phyloP scores from a whole-genome alignment of 2,797 vertebrate species.

The Bucorvus abyssinicus region DNA sequence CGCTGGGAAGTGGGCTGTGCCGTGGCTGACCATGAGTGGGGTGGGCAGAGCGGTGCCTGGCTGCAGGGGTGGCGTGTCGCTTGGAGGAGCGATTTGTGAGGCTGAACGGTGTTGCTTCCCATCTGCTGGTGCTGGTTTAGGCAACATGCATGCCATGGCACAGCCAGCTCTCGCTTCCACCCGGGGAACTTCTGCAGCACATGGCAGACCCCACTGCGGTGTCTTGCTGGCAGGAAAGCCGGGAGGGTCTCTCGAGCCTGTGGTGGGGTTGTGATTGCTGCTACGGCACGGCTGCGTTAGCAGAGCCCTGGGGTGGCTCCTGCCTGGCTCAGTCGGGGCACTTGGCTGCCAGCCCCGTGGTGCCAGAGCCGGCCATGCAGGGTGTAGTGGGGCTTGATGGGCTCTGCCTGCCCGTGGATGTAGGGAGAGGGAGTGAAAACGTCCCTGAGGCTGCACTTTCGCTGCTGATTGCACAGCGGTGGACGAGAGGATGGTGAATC shows the following conservation, averaged over 20 bases:
- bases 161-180: accelerated
- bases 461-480: neutral
- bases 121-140: neutral
- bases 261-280: accelerated
- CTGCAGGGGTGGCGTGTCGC: accelerated
- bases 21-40: accelerated
- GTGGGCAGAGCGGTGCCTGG: neutral
- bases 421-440: neutral
- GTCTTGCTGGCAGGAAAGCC: neutral
- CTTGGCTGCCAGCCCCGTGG: accelerated
- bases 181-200: accelerated
- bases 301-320: neutral
- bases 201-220: accelerated
- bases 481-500: neutral
- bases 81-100: neutral
- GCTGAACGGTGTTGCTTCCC: accelerated
- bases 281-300: accelerated
- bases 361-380: neutral
- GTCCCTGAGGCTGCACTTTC: neutral
- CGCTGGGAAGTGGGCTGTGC: neutral
- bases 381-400: accelerated
- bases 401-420: neutral
- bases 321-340: neutral
- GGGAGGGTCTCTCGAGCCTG: neutral
- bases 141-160: accelerated